These are phyloP conservation scores for Tretioscincus oriximinensis DNA, from an alignment of 2,113 vertebrate species.

Conservation along the genomic window DNA sequence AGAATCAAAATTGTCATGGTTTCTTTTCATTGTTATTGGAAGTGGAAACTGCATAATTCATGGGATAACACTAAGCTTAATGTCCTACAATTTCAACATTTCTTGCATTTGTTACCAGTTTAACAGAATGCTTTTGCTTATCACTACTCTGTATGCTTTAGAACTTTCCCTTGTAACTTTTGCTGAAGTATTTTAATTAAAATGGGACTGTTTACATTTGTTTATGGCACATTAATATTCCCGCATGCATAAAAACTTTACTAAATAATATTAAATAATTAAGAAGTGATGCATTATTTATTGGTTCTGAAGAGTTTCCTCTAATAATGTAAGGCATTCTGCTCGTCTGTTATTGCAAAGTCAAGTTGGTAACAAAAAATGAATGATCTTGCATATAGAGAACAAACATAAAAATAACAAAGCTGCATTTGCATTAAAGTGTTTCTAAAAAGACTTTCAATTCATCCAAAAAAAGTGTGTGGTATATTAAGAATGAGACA, in stretches of 20 bases:
- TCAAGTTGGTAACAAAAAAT: slow-evolving; percentile 39
- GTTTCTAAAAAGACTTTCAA: neutral
- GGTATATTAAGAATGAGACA: neutral
- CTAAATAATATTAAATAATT: slow-evolving; percentile 72
- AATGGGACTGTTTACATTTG: slow-evolving; percentile 67
- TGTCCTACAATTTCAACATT: slow-evolving; percentile 14
- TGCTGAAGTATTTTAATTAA: slow-evolving; percentile 67
- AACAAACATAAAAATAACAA: slow-evolving; percentile 37
- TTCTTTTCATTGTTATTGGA: slow-evolving; percentile 6
- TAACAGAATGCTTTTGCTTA: slow-evolving; percentile 34
- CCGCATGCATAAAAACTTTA: slow-evolving; percentile 67
- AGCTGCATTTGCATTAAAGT: neutral
- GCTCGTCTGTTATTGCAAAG: slow-evolving; percentile 42
- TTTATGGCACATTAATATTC: slow-evolving; percentile 68
- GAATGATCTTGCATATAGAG: neutral
- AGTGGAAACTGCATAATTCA: slow-evolving; percentile 32
- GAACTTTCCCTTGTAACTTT: slow-evolving; percentile 51
- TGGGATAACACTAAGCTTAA: slow-evolving; percentile 22
- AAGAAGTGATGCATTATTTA: slow-evolving; percentile 74
- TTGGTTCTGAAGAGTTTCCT: slow-evolving; percentile 52
- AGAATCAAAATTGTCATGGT: slow-evolving; percentile 36
- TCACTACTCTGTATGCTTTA: slow-evolving; percentile 35
- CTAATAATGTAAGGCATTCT: slow-evolving; percentile 38
- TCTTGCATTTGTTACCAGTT: slow-evolving; percentile 44
- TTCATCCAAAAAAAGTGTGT: neutral